A percentile compares a stretch with the other conserved stretches of the same genome.
Conservation (phyloP, 2,888 invertebrate species). For the Blera fallax region DNA sequence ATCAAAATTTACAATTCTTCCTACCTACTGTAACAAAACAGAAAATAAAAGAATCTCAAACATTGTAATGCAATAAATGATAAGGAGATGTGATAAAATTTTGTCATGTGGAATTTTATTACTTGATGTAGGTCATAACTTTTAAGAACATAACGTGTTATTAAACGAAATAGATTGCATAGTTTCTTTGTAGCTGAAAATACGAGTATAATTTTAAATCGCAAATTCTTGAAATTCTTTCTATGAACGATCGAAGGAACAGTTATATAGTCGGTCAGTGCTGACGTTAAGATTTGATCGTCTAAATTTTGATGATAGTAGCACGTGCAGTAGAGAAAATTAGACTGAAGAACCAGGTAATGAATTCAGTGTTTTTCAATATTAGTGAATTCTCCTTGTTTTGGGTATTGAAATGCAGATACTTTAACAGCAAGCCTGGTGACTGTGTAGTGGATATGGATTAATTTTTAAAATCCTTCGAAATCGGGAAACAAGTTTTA, state of each 20-base stretch:
- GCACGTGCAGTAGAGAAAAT: no score
- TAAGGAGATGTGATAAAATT: constrained; percentile 24
- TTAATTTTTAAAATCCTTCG: no score
- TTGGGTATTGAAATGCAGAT: no score
- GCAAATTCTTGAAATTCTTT: neutral
- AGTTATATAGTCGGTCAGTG: neutral
- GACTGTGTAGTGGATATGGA: no score
- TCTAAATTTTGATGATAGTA: no score
- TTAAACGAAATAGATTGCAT: neutral
- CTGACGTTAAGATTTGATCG: neutral
- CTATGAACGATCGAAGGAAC: no score
- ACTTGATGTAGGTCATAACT: constrained; percentile 16
- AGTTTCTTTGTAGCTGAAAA: neutral
- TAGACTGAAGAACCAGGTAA: no score
- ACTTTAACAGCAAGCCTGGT: no score
- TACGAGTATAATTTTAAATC: no score
- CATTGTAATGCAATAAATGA: constrained; percentile 34
- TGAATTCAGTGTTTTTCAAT: no score
- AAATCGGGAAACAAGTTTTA: no score
- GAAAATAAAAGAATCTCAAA: neutral
- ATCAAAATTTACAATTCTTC: constrained; percentile 28
- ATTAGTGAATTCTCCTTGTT: no score
- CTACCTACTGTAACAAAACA: constrained; percentile 13
- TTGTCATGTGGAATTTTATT: neutral
- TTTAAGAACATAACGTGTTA: neutral